Percentiles rank a stretch among this genome's conserved stretches.
Conservation (phyloP, 1,140 invertebrate genomes). For the Microvelia longipes region DNA sequence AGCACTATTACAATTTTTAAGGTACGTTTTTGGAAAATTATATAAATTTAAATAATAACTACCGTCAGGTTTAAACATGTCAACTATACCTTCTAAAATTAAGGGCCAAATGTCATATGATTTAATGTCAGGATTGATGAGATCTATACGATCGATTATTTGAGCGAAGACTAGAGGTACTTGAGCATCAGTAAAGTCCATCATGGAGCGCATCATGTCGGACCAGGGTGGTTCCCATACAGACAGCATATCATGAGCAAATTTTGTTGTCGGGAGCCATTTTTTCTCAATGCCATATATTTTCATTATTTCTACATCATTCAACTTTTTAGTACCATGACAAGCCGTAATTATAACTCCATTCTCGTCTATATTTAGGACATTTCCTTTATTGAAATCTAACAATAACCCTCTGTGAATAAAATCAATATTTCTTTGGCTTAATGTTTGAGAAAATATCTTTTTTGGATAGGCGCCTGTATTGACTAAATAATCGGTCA, state of each 20-base stretch:
- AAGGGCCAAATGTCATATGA: constrained; percentile 50
- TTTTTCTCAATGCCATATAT: constrained; percentile 42
- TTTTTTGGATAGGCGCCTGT: constrained; percentile 40
- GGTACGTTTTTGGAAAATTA: neutral
- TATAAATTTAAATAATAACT: neutral
- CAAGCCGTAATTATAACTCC: constrained; percentile 46
- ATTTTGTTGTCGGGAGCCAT: constrained; percentile 42
- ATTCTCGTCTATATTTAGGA: constrained; percentile 44
- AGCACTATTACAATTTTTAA: constrained; percentile 19
- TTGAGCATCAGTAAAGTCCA: constrained; percentile 63
- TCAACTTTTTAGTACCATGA: constrained; percentile 50
- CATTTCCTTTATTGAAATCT: constrained; percentile 56
- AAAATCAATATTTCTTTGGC: constrained; percentile 41
- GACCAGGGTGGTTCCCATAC: constrained; percentile 45
- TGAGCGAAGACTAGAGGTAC: constrained; percentile 47
- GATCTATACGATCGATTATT: constrained; percentile 50
- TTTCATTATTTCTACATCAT: constrained; percentile 37
- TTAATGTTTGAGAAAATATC: constrained; percentile 35
- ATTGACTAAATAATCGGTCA: constrained; percentile 46
- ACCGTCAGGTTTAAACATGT: constrained; percentile 31
- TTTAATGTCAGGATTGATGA: constrained; percentile 29
- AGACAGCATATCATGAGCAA: constrained; percentile 38
- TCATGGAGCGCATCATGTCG: constrained; percentile 42
- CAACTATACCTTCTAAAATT: constrained; percentile 40
- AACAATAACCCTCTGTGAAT: constrained; percentile 57